Conservation (phyloP, 2,113 vertebrate species). For the Caranx ignobilis region DNA sequence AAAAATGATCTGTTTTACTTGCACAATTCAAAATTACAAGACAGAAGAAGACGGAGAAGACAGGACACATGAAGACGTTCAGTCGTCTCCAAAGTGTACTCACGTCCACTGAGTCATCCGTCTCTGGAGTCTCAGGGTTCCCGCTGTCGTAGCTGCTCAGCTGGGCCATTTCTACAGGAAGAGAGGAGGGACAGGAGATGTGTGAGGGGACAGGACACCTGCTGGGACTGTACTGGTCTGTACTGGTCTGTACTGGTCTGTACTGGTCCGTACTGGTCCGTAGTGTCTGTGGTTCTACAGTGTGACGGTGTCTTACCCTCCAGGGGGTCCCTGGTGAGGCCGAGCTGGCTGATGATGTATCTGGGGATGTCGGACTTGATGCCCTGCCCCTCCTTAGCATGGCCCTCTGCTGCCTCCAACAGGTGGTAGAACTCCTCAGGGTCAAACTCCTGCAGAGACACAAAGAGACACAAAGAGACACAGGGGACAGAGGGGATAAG, state of each 20-base stretch:
- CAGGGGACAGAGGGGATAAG: too few species aligned
- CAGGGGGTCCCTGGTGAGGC: conserved; percentile 96
- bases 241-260: too few species aligned
- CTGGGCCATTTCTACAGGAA: conserved; percentile 94
- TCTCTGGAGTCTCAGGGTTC: conserved; percentile 93
- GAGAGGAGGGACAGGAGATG: background rate
- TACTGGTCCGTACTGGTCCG: too few species aligned
- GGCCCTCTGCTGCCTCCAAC: conserved; percentile 97
- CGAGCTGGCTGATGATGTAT: conserved; percentile 97
- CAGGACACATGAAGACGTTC: too few species aligned
- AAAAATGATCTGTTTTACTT: too few species aligned
- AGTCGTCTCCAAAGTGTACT: conserved; percentile 47
- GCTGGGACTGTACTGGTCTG: too few species aligned
- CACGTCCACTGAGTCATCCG: conserved; percentile 93
- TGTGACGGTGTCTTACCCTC: conserved; percentile 84
- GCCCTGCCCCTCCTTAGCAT: conserved; percentile 97
- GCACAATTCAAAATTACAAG: too few species aligned
- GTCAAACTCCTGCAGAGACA: conserved; percentile 91
- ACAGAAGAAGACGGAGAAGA: too few species aligned
- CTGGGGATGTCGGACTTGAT: conserved; percentile 98
- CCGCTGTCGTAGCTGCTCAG: conserved; percentile 96
- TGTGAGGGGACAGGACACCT: too few species aligned
- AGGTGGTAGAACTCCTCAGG: conserved; percentile 98
- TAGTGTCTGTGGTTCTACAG: too few species aligned
- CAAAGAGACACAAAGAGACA: too few species aligned